These are phyloP conservation scores for Koerneria pararmatus DNA, from an alignment of 2,888 invertebrate species.

Conservation along the genomic window DNA sequence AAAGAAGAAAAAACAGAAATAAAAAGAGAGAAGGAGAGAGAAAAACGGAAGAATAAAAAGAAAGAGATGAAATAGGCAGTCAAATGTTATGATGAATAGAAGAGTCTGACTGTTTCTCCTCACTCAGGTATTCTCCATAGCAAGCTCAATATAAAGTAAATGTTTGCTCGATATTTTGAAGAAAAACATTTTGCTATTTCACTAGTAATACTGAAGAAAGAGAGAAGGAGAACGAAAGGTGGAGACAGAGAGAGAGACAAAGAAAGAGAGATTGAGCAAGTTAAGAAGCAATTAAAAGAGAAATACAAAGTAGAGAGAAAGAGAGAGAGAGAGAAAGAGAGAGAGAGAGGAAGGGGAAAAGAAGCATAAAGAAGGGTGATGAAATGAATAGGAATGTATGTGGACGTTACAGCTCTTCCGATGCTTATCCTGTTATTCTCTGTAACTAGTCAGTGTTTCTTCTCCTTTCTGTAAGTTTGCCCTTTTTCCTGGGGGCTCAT, in stretches of 20 bases:
- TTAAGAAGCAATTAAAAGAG: too few species aligned
- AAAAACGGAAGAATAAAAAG: background rate
- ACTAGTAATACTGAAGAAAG: background rate
- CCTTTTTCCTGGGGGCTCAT: too few species aligned
- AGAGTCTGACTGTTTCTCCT: too few species aligned
- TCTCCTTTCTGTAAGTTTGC: too few species aligned
- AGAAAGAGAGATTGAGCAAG: background rate
- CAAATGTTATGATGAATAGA: too few species aligned
- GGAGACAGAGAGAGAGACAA: background rate
- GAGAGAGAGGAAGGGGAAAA: background rate
- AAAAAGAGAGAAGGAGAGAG: background rate
- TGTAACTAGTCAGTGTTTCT: too few species aligned
- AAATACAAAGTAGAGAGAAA: background rate
- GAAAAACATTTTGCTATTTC: background rate
- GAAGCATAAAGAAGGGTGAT: background rate
- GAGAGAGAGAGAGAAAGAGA: background rate
- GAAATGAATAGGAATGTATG: too few species aligned
- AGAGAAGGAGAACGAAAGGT: background rate
- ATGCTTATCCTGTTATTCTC: too few species aligned
- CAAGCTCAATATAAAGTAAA: too few species aligned
- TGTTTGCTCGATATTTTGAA: too few species aligned
- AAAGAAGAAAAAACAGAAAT: background rate
- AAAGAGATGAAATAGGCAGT: background rate
- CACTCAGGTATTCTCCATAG: too few species aligned
- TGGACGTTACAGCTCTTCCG: too few species aligned